A percentile compares a stretch with the other conserved stretches of the same genome.
phyloP scores from a whole-genome alignment of 2,888 invertebrate species.

The Hypercompe scribonia region DNA sequence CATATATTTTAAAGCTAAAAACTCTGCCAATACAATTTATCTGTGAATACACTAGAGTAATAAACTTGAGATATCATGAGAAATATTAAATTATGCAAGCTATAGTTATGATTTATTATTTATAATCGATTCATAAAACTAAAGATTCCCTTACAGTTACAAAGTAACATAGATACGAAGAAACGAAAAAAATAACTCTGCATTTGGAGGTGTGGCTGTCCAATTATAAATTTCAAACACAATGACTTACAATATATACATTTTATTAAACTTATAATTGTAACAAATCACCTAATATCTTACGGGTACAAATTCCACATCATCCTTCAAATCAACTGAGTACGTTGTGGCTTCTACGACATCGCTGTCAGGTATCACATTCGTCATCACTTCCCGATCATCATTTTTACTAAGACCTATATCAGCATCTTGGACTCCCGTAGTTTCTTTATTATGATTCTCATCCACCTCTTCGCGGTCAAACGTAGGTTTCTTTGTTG shows the following conservation, averaged over 20 bases:
- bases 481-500: constrained; percentile 26
- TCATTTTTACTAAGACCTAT: constrained; percentile 58
- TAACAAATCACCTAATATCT: constrained; percentile 42
- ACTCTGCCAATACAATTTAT: too few species aligned
- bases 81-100: not conserved
- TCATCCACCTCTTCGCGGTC: constrained; percentile 69
- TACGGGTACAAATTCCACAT: constrained; percentile 75
- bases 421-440: constrained; percentile 55
- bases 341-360: constrained; percentile 75
- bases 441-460: constrained; percentile 26
- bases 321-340: constrained; percentile 72
- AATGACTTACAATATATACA: constrained; percentile 8
- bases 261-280: constrained; percentile 11
- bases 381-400: constrained; percentile 57
- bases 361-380: constrained; percentile 55
- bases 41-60: too few species aligned
- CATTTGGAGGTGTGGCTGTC: too few species aligned
- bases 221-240: too few species aligned
- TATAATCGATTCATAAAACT: not conserved
- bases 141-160: not conserved
- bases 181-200: not conserved
- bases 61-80: too few species aligned
- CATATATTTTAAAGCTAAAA: too few species aligned
- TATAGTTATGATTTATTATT: not conserved
- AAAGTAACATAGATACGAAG: not conserved